These are phyloP conservation scores for Rhodeus uyekii DNA, from an alignment of 2,797 vertebrate genomes.

Conservation along the genomic window DNA sequence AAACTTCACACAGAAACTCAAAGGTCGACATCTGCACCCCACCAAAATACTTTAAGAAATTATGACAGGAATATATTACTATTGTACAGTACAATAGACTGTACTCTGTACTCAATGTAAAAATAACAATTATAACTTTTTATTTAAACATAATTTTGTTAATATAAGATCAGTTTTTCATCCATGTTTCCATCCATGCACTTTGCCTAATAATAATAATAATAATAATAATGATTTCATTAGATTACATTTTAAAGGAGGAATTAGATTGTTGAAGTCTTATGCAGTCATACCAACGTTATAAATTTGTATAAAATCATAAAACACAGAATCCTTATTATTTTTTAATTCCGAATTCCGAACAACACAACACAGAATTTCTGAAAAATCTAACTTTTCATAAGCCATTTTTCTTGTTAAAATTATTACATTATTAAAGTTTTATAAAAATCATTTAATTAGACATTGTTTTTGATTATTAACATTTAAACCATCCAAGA, in stretches of 20 bases:
- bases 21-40: background rate
- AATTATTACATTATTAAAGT: background rate
- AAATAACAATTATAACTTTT: background rate
- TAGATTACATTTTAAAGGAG: background rate
- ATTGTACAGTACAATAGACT: background rate
- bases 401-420: background rate
- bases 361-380: background rate
- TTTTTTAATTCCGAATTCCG: too few relatives aligned
- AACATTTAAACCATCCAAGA: background rate
- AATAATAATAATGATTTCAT: too few relatives aligned
- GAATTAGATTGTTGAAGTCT: background rate
- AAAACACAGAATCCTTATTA: background rate
- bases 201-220: too few relatives aligned
- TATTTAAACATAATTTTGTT: background rate
- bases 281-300: background rate
- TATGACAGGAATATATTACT: background rate
- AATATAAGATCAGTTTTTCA: background rate
- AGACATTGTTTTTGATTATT: background rate
- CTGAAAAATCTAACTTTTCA: background rate
- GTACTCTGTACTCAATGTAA: background rate
- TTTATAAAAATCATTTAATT: background rate
- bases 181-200: background rate
- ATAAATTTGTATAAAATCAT: background rate
- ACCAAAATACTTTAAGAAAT: background rate
- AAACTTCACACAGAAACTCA: background rate